A percentile compares a stretch with the other conserved stretches of the same genome.
These are phyloP conservation scores for Empidonax alnorum DNA, from an alignment of 2,113 vertebrate species.

Conservation along the genomic window DNA sequence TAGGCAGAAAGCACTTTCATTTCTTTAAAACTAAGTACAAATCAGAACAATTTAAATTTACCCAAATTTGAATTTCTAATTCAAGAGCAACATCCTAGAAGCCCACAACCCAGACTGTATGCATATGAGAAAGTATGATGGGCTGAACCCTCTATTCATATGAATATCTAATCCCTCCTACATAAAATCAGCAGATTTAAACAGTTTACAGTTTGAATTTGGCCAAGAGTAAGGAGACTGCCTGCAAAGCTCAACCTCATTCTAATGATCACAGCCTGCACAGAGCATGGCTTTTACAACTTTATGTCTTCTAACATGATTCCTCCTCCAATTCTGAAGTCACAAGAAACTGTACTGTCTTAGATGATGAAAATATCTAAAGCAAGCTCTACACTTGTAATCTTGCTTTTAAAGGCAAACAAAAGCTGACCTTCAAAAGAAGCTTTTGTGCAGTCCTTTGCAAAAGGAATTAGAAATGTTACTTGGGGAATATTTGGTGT, in stretches of 20 bases:
- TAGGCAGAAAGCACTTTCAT: background rate
- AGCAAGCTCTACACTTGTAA: background rate
- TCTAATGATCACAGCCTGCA: background rate
- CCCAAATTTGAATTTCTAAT: background rate
- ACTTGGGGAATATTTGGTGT: background rate
- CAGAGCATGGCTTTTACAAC: background rate
- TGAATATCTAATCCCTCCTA: background rate
- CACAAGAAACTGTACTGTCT: background rate
- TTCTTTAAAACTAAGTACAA: background rate
- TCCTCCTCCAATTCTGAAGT: background rate
- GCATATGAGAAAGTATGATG: background rate
- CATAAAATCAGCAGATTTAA: background rate
- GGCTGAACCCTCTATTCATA: background rate
- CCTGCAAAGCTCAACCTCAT: background rate
- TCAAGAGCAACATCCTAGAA: background rate
- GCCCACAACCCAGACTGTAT: accelerated
- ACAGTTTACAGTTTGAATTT: background rate
- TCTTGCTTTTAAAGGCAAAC: background rate
- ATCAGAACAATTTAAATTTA: background rate
- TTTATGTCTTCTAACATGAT: background rate
- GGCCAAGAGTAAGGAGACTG: background rate
- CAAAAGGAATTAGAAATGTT: background rate
- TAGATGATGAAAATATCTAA: constrained; percentile 8
- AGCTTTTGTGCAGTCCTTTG: background rate
- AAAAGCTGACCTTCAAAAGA: constrained; percentile 24